Conservation (phyloP, 2,888 invertebrate genomes). For the Chloromyia formosa region DNA sequence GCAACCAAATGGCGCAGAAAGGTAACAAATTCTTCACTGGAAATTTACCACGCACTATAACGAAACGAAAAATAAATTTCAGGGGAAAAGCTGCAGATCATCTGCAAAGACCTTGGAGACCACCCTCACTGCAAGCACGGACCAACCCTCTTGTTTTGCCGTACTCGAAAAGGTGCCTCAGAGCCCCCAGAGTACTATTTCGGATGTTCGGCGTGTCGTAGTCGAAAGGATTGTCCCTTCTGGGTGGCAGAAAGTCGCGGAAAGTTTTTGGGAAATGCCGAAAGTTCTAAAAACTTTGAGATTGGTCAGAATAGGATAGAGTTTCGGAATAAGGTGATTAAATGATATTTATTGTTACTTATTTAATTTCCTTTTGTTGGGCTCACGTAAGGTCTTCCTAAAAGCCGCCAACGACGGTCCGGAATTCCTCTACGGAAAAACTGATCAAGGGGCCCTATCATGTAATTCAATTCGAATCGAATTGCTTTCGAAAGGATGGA, state of each 20-base stretch:
- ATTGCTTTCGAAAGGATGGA: too few relatives aligned
- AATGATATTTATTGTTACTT: too few relatives aligned
- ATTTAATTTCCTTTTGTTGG: too few relatives aligned
- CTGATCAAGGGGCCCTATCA: too few relatives aligned
- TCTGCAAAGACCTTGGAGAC: slow-evolving; percentile 67
- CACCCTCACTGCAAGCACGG: slow-evolving; percentile 81
- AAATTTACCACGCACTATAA: too few relatives aligned
- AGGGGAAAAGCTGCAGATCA: slow-evolving; percentile 60
- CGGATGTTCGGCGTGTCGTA: slow-evolving; percentile 85
- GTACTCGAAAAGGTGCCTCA: slow-evolving; percentile 42
- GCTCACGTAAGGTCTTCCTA: too few relatives aligned
- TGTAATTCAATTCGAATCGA: too few relatives aligned
- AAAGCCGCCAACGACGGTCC: too few relatives aligned
- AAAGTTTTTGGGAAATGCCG: neutral
- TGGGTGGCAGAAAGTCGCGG: neutral
- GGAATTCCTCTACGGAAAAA: too few relatives aligned
- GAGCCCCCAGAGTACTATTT: slow-evolving; percentile 59
- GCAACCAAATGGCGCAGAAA: too few relatives aligned
- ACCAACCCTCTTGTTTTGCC: slow-evolving; percentile 77
- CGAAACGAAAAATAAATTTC: too few relatives aligned
- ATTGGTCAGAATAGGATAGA: neutral
- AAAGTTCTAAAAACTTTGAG: neutral
- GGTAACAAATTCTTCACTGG: too few relatives aligned
- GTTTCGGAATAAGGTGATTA: slow-evolving; percentile 30
- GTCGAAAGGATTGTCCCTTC: slow-evolving; percentile 73